phyloP scores from a whole-genome alignment of 2,113 vertebrate genomes.

The Myanophis thanlyinensis region DNA sequence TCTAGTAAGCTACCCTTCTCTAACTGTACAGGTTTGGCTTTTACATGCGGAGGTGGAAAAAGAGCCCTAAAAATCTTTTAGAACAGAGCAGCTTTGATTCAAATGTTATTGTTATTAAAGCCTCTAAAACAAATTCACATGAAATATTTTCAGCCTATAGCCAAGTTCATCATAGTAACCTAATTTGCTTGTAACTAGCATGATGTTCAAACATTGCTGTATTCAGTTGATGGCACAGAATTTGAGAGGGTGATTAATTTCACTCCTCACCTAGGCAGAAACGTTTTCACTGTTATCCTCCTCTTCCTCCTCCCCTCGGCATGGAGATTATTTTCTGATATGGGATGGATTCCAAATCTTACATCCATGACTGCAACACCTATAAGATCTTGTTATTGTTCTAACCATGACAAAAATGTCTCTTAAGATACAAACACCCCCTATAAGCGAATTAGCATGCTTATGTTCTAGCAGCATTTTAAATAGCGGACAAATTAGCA shows the following conservation, averaged over 20 bases:
- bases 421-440: background rate
- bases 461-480: background rate
- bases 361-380: background rate
- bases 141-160: constrained; percentile 6
- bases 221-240: background rate
- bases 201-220: background rate
- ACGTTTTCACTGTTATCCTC: background rate
- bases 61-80: background rate
- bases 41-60: background rate
- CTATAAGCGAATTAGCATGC: background rate
- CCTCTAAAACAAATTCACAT: background rate
- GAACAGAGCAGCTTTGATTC: constrained; percentile 12
- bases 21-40: constrained; percentile 6
- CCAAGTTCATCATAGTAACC: background rate
- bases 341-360: background rate
- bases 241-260: background rate
- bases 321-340: background rate
- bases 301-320: background rate
- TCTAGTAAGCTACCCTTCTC: constrained; percentile 8
- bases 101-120: background rate
- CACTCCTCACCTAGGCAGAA: background rate
- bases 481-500: background rate
- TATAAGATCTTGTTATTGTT: background rate
- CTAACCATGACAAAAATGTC: background rate
- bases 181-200: background rate